Base-by-base conservation (phyloP, 2,888 invertebrate genomes). In the Julus scanicus region DNA sequence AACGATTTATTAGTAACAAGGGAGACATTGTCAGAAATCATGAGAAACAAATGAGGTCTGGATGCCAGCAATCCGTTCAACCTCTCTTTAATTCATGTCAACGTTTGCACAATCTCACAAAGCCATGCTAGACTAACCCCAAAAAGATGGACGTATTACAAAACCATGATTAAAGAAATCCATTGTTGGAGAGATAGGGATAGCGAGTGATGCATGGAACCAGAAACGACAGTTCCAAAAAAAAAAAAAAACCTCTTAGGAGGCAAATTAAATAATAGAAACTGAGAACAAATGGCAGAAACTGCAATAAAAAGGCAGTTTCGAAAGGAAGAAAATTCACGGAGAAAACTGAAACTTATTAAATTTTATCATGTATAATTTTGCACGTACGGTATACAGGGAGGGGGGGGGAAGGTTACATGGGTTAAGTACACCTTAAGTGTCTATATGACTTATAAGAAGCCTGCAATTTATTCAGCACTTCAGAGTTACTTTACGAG, bases 191-290 rank as follows among this genome's bases (percentile, higher is more conserved):
- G 20, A 63, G 20, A n/a, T 29, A 2, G 20, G 5, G 20, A 63
- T n/a, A 63, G 6, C 63, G 4, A 63, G 63, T 6, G 6, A 20
- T 1, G 20, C 63, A 20, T 2, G 20, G 8, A n/a, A 8, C 63
- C 63, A 63, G 63, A 63, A 20, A 20, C 6, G 63, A 63, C 63
- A 63, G 20, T 8, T 20, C 29, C 29, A 29, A 29, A 29, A 29
- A 29, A 29, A 29, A 29, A n/a, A 13, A 63, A 63, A 63, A 8
- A 8, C 20, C 63, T 6, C 8, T 6, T 63, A 8, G 63, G 63
- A 20, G 63, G 63, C 63, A 20, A 63, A 63, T 63, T 63, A 63
- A 63, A 63, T 63, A 63, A 63, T 20, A 63, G 63, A 63, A 63
- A 63, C 20, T n/a, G 63, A 63, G 63, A 20, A 20, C 20, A 20